Base-by-base conservation (phyloP, 2,888 invertebrate species). In the Monoplex corrugatus region DNA sequence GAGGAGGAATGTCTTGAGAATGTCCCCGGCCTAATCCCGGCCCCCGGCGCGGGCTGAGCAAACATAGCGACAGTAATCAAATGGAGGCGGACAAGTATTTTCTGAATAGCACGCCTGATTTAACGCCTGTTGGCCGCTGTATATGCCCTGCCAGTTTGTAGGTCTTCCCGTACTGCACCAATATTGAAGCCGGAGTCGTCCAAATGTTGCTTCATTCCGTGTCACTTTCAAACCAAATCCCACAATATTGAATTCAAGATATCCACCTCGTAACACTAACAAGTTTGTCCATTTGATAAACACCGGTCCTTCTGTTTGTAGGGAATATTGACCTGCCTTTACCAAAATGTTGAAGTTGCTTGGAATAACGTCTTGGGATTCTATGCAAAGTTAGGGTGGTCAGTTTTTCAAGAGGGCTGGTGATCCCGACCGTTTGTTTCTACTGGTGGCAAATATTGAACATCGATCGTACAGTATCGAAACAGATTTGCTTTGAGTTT, bases 31-130 rank as follows among this genome's bases (percentile, higher is more conserved):
- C 28, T 80, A 80, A 80, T 80, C 43, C 68, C n/a, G 68, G 19
- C 86, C 68, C 50, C 86, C 68, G 86, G 86, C 86, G 40, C 40
- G 68, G 68, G 68, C 86, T 86, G 86, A 86, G n/a, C 68, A 86
- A 86, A 86, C 86, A 86, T 23, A 40, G 43, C 86, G 86, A 86
- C 86, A 86, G 86, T 86, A 86, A 86, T 86, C 86, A 86, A 86
- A 86, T 86, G 86, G 86, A 63, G 40, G 68, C 23, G 86, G 63
- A 86, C 86, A 86, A 68, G 68, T 86, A 86, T 86, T 86, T 86
- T 40, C 50, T 68, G 68, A 86, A 86, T 40, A 68, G 43, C 86
- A 68, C 68, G 86, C 86, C 40, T 43, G 86, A 68, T 68, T 86
- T 86, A 23, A 2, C 86, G 35, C 86, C 86, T 63, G 86, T 43